A percentile compares a stretch with the other conserved stretches of the same genome.
phyloP scores from a whole-genome alignment of 2,113 vertebrate genomes.

The Cryptomyrus ogoouensis region DNA sequence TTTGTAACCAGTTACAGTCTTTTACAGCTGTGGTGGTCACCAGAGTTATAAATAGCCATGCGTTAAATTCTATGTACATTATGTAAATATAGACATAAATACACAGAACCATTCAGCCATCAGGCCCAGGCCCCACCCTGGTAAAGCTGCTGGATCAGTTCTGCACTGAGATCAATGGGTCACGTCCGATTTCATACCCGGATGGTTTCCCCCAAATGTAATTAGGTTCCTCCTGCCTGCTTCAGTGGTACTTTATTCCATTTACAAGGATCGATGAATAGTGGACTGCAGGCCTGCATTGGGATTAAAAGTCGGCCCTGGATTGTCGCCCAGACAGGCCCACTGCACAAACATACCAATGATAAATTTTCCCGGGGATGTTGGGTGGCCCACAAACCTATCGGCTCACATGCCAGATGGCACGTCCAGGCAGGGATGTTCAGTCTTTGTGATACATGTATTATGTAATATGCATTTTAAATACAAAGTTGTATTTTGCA shows the following conservation, averaged over 20 bases:
- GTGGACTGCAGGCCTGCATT: not conserved
- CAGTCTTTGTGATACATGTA: not conserved
- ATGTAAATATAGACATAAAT: not conserved
- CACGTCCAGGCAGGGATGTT: not conserved
- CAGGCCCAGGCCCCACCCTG: not conserved
- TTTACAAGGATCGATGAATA: slow-evolving; percentile 47
- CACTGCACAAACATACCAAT: not conserved
- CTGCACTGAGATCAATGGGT: slow-evolving; percentile 60
- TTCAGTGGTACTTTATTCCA: slow-evolving; percentile 41
- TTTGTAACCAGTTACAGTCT: not conserved
- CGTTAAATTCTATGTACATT: not conserved
- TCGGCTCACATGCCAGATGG: not conserved
- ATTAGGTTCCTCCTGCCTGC: slow-evolving; percentile 36
- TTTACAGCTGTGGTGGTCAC: not conserved
- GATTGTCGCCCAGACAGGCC: not conserved
- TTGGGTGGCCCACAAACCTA: not conserved
- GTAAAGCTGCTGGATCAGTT: slow-evolving; percentile 42
- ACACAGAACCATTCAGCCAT: not conserved
- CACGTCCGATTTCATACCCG: slow-evolving; percentile 69
- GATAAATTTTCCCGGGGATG: not conserved
- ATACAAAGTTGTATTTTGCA: not conserved
- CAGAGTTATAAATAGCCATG: not conserved
- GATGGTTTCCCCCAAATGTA: slow-evolving; percentile 48
- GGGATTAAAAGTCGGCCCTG: not conserved
- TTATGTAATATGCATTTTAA: not conserved